Base-by-base conservation (phyloP, 2,888 invertebrate species). In the Campoplex capitator region DNA sequence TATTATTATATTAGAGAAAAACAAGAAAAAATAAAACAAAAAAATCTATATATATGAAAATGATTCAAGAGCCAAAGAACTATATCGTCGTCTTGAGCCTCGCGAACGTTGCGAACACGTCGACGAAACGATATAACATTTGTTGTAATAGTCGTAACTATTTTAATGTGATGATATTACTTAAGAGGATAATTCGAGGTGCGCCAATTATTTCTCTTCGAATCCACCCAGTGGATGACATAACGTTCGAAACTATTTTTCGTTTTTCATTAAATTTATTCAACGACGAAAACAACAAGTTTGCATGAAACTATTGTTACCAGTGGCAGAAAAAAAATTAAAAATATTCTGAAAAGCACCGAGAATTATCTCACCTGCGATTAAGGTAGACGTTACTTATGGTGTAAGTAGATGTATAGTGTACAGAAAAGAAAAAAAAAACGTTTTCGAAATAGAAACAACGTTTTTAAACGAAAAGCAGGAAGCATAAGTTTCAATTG, bases 321-420 rank as follows among this genome's bases (percentile, higher is more conserved):
- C 1, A 0, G 51, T n/a, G 51, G 8, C 38, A 13, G 23, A 67
- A 23, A 65, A 35, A 51, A 67, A 62, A 16, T n/a, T n/a, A 62
- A 32, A 16, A 32, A 58, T 28, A 13, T 62, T 32, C 18, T 18
- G 4, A 51, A 51, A 18, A n/a, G 7, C 58, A 32, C 48, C 62
- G 54, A 54, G 48, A 74, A 73, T 85, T 74, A 74, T 78, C 42
- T 32, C 51, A 67, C 58, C 48, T 42, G 45, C 78, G 67, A 75
- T 82, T 68, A 65, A 65, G 75, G 62, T 48, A 54, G 77, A 65
- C 70, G 65, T 81, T 77, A 73, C 51, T 67, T 85, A 87, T 70
- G 76, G 58, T 83, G 79, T 77, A 80, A 83, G 71, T 87, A 87
- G 83, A 81, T 88, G 83, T 88, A 88, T 88, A 88, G 87, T 87